Percentiles rank a stretch among this genome's conserved stretches.
phyloP scores from a whole-genome alignment of 2,888 invertebrate species.

The Drosophila testacea region DNA sequence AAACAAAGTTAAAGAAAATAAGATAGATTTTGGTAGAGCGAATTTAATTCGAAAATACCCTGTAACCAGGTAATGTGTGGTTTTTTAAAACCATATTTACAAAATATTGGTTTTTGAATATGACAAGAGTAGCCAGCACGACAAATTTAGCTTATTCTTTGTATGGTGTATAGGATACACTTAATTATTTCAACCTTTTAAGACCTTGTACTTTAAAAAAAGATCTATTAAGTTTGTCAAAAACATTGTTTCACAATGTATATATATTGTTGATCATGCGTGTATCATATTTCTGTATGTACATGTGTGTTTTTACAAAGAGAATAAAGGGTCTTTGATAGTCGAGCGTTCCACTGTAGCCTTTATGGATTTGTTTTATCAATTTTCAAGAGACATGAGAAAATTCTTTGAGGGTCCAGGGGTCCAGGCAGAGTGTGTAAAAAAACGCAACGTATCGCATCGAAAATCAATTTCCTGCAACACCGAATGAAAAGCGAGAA shows the following conservation, averaged over 20 bases:
- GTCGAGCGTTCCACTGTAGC: too few species aligned
- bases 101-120: not conserved
- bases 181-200: not conserved
- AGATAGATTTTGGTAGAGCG: too few species aligned
- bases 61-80: not conserved
- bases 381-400: not conserved
- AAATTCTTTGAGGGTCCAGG: not conserved
- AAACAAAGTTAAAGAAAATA: not conserved
- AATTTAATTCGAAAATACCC: not conserved
- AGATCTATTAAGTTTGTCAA: too few species aligned
- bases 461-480: constrained; percentile 77
- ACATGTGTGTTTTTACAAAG: too few species aligned
- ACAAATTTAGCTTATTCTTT: not conserved
- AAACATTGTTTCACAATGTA: too few species aligned
- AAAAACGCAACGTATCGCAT: constrained; percentile 43
- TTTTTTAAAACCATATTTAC: not conserved
- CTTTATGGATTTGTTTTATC: not conserved
- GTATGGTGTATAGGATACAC: not conserved
- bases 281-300: not conserved
- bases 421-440: not conserved
- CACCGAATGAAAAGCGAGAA: constrained; percentile 66
- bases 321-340: too few species aligned
- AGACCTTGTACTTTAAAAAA: too few species aligned
- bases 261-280: too few species aligned
- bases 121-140: not conserved